Evolutionary conservation across 1,140 invertebrate genomes (phyloP).

Genomic region (Halyomorpha halys): DNA sequence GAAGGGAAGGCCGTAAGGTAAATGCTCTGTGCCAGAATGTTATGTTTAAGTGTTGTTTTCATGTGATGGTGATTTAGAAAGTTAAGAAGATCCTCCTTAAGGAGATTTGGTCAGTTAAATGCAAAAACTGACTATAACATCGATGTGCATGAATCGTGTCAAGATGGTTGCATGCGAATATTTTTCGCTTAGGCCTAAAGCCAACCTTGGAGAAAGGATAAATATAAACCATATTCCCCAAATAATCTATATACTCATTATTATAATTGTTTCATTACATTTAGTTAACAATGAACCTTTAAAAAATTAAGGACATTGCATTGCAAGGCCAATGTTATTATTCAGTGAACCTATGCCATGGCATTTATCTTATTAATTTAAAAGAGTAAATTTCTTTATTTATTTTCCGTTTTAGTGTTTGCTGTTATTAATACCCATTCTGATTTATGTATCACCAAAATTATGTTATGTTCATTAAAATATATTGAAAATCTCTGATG

Average conservation of each 20-base stretch:
- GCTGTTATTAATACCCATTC: too few species aligned
- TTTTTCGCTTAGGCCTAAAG: conserved; percentile 33
- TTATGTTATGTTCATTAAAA: too few species aligned
- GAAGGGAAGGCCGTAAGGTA: conserved; percentile 30
- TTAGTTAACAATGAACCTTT: too few species aligned
- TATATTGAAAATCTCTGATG: too few species aligned
- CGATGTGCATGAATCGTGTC: conserved; percentile 34
- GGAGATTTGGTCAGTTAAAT: conserved; percentile 17
- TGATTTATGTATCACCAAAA: too few species aligned
- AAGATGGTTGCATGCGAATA: conserved; percentile 36
- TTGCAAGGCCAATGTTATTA: conserved; percentile 16
- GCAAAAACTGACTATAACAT: conserved; percentile 30
- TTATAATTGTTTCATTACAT: too few species aligned
- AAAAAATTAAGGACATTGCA: too few species aligned
- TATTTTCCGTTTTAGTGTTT: too few species aligned
- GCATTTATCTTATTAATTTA: too few species aligned
- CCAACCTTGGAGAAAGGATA: conserved; percentile 31
- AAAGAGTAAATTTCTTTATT: too few species aligned
- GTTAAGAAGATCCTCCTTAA: not conserved
- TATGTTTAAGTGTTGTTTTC: conserved; percentile 19
- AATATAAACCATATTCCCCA: conserved; percentile 11
- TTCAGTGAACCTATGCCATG: conserved; percentile 10
- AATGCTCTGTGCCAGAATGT: conserved; percentile 21
- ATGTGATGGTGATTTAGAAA: not conserved
- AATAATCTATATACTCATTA: too few species aligned